Evolutionary conservation across 2,888 invertebrate species (phyloP).

Genomic region (Ophonus ardosiacus): DNA sequence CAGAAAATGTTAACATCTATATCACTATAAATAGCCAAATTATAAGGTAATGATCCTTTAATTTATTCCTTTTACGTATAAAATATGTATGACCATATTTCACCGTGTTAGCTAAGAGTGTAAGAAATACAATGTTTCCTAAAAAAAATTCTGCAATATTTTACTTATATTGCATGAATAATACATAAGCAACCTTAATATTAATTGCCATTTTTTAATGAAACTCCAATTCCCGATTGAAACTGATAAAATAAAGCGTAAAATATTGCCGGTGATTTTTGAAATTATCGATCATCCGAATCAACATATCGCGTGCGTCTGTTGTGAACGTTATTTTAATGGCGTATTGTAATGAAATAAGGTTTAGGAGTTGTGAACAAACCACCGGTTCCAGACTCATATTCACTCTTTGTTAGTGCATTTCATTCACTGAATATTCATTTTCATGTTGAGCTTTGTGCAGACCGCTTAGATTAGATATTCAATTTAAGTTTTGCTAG

Average conservation of each 20-base stretch:
- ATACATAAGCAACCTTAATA: conserved; percentile 23
- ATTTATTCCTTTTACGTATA: neutral
- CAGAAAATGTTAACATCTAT: neutral
- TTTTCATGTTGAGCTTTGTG: conserved; percentile 49
- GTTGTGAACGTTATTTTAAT: conserved; percentile 67
- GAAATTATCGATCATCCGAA: conserved; percentile 67
- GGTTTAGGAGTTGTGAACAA: conserved; percentile 46
- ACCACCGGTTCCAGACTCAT: conserved; percentile 39
- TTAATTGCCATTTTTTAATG: conserved; percentile 37
- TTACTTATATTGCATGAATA: conserved; percentile 11
- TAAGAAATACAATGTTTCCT: conserved; percentile 15
- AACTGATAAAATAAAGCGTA: conserved; percentile 34
- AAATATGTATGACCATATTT: neutral
- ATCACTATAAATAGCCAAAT: neutral
- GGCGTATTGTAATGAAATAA: conserved; percentile 66
- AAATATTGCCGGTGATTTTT: conserved; percentile 62
- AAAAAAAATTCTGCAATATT: conserved; percentile 1
- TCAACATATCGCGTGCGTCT: conserved; percentile 67
- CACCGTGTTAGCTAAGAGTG: neutral
- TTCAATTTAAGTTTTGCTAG: conserved; percentile 48
- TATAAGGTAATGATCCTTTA: neutral
- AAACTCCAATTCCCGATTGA: conserved; percentile 29
- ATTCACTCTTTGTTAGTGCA: conserved; percentile 46
- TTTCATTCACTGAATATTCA: conserved; percentile 47
- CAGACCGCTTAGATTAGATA: conserved; percentile 48